Conservation (phyloP, 2,797 vertebrate genomes). For the Psittacula echo region DNA sequence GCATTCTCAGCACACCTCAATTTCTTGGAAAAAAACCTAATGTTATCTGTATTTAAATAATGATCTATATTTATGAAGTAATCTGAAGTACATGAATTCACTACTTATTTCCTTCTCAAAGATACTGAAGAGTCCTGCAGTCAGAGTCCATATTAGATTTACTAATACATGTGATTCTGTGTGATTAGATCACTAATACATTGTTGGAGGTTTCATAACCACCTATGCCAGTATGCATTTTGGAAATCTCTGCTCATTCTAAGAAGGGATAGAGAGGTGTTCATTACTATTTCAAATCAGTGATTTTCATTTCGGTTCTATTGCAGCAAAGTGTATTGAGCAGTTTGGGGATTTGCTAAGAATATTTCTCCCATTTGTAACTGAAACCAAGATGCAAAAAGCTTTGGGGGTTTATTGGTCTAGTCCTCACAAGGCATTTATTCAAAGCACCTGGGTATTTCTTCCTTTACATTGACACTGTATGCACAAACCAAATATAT, state of each 20-base stretch:
- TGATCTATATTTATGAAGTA: not conserved
- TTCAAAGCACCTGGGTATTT: not conserved
- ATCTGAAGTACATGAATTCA: not conserved
- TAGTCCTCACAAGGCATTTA: not conserved
- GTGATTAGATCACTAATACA: not conserved
- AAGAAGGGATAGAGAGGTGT: not conserved
- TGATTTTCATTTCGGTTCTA: not conserved
- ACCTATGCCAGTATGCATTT: rapidly evolving
- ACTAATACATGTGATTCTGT: not conserved
- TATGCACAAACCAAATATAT: not conserved
- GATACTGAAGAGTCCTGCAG: not conserved
- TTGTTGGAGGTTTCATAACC: not conserved
- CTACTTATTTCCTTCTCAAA: not conserved
- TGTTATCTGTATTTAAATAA: not conserved
- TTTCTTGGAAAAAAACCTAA: not conserved
- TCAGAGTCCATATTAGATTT: not conserved
- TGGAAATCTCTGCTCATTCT: not conserved
- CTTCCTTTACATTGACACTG: not conserved
- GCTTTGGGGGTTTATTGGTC: rapidly evolving
- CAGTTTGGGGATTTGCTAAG: not conserved
- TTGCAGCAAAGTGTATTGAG: not conserved
- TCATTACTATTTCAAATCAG: not conserved
- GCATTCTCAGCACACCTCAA: not conserved
- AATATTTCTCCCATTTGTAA: not conserved
- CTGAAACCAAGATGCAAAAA: not conserved